phyloP scores from a whole-genome alignment of 2,888 invertebrate species.

The Andrena chrysosceles region DNA sequence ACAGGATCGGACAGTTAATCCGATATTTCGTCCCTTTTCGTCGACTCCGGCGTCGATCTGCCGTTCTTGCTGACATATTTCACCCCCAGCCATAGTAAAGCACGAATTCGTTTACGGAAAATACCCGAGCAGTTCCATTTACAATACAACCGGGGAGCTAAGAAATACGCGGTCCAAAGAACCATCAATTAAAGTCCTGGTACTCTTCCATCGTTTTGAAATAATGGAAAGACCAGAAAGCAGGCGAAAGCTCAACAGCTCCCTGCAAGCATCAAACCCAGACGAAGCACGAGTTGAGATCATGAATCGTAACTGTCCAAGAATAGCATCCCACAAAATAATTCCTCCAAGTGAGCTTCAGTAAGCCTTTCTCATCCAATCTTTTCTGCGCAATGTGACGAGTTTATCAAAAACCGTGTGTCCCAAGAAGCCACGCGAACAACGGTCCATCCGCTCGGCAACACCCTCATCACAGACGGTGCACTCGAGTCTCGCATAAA shows the following conservation, averaged over 20 bases:
- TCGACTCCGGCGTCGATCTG: slow-evolving; percentile 20
- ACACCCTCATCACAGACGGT: not conserved
- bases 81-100: not conserved
- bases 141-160: not conserved
- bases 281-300: not conserved
- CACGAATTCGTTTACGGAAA: not conserved
- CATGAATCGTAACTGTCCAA: slow-evolving; percentile 1
- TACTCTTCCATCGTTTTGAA: not conserved
- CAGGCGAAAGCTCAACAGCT: not conserved
- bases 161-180: not conserved
- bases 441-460: not conserved
- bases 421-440: not conserved
- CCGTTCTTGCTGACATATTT: slow-evolving; percentile 2
- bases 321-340: not conserved
- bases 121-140: not conserved
- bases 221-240: not conserved
- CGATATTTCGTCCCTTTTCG: slow-evolving; percentile 26
- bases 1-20: slow-evolving; percentile 35
- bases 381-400: not conserved
- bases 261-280: not conserved
- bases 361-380: not conserved
- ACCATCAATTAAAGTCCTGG: not conserved
- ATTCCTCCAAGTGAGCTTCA: not conserved
- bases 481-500: slow-evolving; percentile 53
- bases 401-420: slow-evolving; percentile 31